Base-by-base conservation (phyloP, 2,797 vertebrate genomes). In the Synanceia verrucosa region DNA sequence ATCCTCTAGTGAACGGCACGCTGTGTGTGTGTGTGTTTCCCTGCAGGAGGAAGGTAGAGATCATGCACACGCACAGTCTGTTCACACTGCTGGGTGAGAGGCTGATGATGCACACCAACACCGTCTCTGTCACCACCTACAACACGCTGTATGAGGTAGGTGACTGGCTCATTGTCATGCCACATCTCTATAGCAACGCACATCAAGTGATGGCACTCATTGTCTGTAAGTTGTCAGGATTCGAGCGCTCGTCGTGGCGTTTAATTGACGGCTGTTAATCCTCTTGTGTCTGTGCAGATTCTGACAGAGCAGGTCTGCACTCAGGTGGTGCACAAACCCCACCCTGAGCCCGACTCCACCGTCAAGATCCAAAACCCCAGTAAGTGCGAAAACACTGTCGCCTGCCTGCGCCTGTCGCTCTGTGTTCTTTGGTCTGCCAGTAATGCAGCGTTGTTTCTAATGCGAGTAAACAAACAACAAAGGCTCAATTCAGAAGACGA, bases 311-410 rank as follows among this genome's bases (percentile, higher is more conserved):
- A 99, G 94, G 98, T 99, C 18, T 99, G 98, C 75, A 99, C 98
- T 56, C 98, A 99, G 82, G 98, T 99, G 86, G 97, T 99, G 66
- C 98, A 99, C 87, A 99, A 99, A 85, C 98, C 97, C 0, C 98
- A 99, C 79, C 97, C 97, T 39, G 98, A 99, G 78, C 98, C 98
- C 4, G 98, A 99, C 88, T 98, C 98, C 29, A 97, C 97, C 6
- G 95, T 99, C 93, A 99, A 99, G 94, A 99, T 99, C 88, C 98
- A 99, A 89, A 99, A 99, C 89, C 98, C 98, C 84, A 99, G 98
- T 99, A 91, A 96, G 97, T 88, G 77, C 31, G 29, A 37, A 53
- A 73, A 59, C 14, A 21, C 11, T 9, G 31, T 16, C 6, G 36
- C 43, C 21, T 16, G 12, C 33, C 43, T 61, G 36, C 68, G 33